Evolutionary conservation across 2,113 vertebrate species (phyloP), one percentile per base, ranked within the genome.

Genomic region (Microcebus murinus): DNA sequence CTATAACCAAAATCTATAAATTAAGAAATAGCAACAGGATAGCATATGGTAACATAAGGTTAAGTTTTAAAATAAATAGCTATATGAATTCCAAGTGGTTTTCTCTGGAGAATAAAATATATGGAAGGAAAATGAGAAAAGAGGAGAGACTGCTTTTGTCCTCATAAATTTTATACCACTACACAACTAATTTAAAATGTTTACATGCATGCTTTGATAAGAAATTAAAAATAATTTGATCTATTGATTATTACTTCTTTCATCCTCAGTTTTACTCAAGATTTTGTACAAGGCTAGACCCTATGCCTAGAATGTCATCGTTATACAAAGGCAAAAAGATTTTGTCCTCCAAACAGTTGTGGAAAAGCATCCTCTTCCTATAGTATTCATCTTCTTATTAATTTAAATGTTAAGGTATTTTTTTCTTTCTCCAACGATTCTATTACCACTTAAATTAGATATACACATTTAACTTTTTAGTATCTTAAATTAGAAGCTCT

Each of bases 401-500:
- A 79, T 84, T 74, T 83, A 42, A 94, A 71, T 87, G 8, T 48
- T 86, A 15, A 1, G 1, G 1, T 55, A 34, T 80, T 57, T 79
- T 79, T 68, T 84, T 95, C 20, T 55, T 4, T 68, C 36, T 73
- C 15, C 42, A 36, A 6, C 52, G 29, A 86, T 67, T 95, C 1
- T 92, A 36, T 90, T 65, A 36, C 17, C 12, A 31, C 11, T 93
- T 77, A 77, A 36, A 70, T 10, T 17, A n/a, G 3, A 61, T 29
- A 80, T 6, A 57, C 1, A 70, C 31, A 59, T 52, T 42, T 70
- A 85, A 25, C 13, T 68, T 82, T 87, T 95, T 52, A 61, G 3
- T 61, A 2, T 70, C 34, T 92, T 89, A 85, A 87, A 67, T 91
- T 77, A 91, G 63, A 95, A 88, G 12, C 21, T 85, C 12, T 84